A percentile compares a stretch with the other conserved stretches of the same genome.
Conservation (phyloP, 1,140 invertebrate genomes). For the Danaus melanippus region DNA sequence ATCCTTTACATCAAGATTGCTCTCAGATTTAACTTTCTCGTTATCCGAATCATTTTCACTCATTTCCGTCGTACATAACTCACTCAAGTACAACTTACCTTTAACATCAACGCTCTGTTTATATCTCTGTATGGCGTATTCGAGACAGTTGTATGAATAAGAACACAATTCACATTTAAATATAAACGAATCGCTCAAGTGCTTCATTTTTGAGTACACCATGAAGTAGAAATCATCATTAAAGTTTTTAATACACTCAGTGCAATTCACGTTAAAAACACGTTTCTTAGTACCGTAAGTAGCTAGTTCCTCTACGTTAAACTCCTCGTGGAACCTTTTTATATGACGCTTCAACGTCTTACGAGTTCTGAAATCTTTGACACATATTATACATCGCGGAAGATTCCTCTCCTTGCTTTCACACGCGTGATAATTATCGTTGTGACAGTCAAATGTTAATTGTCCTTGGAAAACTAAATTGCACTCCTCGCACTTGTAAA, state of each 20-base stretch:
- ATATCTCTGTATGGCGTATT: conserved; percentile 45
- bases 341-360: conserved; percentile 54
- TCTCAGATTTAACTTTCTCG: conserved; percentile 9
- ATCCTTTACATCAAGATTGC: conserved; percentile 3
- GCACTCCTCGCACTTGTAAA: conserved; percentile 53
- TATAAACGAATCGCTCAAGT: conserved; percentile 30
- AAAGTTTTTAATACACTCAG: conserved; percentile 44
- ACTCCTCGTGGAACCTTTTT: conserved; percentile 48
- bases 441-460: conserved; percentile 44
- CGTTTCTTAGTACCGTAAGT: conserved; percentile 31
- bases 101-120: conserved; percentile 30
- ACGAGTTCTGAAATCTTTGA: conserved; percentile 52
- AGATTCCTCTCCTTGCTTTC: conserved; percentile 17
- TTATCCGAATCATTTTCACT: conserved; percentile 26
- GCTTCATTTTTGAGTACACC: conserved; percentile 32
- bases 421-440: conserved; percentile 24
- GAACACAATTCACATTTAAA: conserved; percentile 44
- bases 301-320: conserved; percentile 42
- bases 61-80: conserved; percentile 51
- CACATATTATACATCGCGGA: conserved; percentile 48
- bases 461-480: conserved; percentile 46
- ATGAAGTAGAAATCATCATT: conserved; percentile 33
- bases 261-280: conserved; percentile 37
- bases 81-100: conserved; percentile 44
- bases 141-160: conserved; percentile 34